Evolutionary conservation across 2,888 invertebrate genomes (phyloP).

Genomic region (Agonopterix subpropinquella): DNA sequence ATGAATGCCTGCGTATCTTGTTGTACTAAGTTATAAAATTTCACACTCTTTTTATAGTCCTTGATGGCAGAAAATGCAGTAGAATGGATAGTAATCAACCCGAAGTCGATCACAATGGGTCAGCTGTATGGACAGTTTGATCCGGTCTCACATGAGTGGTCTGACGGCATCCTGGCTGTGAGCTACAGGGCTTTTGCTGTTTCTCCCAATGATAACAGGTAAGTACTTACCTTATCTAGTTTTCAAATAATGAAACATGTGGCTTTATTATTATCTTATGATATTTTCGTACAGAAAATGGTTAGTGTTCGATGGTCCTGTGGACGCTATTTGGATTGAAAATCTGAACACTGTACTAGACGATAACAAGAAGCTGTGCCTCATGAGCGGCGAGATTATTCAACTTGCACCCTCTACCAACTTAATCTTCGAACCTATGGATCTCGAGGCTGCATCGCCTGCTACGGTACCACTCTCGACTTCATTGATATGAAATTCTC

Average conservation of each 20-base stretch:
- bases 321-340: constrained; percentile 98
- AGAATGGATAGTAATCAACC: constrained; percentile 90
- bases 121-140: constrained; percentile 97
- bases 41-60: constrained; percentile 58
- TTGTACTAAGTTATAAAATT: too few species aligned
- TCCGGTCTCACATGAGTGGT: constrained; percentile 95
- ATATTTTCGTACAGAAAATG: constrained; percentile 80
- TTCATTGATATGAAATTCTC: too few species aligned
- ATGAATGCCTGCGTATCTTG: too few species aligned
- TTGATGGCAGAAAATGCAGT: constrained; percentile 85
- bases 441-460: constrained; percentile 94
- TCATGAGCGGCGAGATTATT: constrained; percentile 99
- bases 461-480: constrained; percentile 78
- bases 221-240: too few species aligned
- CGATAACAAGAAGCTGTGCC: constrained; percentile 95
- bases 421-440: constrained; percentile 96
- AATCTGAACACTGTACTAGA: constrained; percentile 97
- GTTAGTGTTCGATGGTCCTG: constrained; percentile 96
- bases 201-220: constrained; percentile 83
- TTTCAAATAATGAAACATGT: too few species aligned
- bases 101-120: constrained; percentile 96
- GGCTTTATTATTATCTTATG: too few species aligned
- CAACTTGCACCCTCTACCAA: constrained; percentile 93
- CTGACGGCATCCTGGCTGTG: constrained; percentile 90
- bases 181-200: constrained; percentile 88